phyloP scores from a whole-genome alignment of 2,888 invertebrate genomes.

The Cheilosia vernalis region DNA sequence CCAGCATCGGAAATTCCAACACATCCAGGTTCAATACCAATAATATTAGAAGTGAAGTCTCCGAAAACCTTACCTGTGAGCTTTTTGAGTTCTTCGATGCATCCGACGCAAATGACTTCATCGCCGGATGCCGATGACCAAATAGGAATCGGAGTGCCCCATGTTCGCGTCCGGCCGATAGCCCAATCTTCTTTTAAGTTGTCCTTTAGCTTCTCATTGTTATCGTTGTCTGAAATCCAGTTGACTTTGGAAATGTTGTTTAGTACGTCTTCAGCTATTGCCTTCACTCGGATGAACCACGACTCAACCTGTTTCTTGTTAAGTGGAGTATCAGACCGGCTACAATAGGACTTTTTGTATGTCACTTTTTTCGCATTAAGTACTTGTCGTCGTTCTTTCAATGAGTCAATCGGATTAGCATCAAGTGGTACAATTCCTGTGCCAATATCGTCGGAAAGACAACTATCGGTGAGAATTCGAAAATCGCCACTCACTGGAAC shows the following conservation, averaged over 20 bases:
- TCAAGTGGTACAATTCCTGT: slow-evolving; percentile 98
- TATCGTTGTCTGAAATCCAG: slow-evolving; percentile 98
- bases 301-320: slow-evolving; percentile 98
- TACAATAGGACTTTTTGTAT: slow-evolving; percentile 98
- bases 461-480: slow-evolving; percentile 91
- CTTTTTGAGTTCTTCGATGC: slow-evolving; percentile 92
- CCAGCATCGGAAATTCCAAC: too few relatives aligned
- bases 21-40: too few relatives aligned
- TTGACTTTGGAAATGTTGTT: slow-evolving; percentile 92
- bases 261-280: slow-evolving; percentile 90
- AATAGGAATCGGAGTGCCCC: slow-evolving; percentile 98
- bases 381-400: slow-evolving; percentile 90
- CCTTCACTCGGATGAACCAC: slow-evolving; percentile 97
- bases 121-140: slow-evolving; percentile 95
- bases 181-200: slow-evolving; percentile 99
- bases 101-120: slow-evolving; percentile 95
- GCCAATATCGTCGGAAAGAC: slow-evolving; percentile 96
- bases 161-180: slow-evolving; percentile 96
- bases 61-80: slow-evolving; percentile 86
- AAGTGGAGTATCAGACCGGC: slow-evolving; percentile 98
- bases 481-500: slow-evolving; percentile 86
- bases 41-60: too few relatives aligned
- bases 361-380: slow-evolving; percentile 89
- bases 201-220: slow-evolving; percentile 94
- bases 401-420: slow-evolving; percentile 90